Evolutionary conservation across 2,113 vertebrate genomes (phyloP).

Genomic region (Amphiprion percula): DNA sequence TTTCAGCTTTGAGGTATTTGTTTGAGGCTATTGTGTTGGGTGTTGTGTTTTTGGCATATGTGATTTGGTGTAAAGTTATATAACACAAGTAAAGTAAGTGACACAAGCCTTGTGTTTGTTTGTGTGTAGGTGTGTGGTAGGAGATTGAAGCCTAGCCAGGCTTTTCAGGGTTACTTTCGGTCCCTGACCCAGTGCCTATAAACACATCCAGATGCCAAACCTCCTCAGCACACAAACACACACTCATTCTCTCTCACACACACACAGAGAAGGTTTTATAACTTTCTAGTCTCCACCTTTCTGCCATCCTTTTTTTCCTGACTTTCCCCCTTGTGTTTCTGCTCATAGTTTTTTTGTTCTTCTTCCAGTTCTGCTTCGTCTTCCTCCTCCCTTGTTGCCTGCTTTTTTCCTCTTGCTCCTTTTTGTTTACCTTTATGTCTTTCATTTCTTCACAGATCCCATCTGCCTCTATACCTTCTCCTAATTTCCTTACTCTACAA

Average conservation of each 20-base stretch:
- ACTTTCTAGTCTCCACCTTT: conserved; percentile 41
- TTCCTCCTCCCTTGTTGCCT: not conserved
- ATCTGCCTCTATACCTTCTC: not conserved
- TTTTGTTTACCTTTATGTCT: not conserved
- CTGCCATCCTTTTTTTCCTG: not conserved
- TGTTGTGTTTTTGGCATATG: conserved; percentile 31
- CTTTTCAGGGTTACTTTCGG: conserved; percentile 78
- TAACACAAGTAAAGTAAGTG: conserved; percentile 35
- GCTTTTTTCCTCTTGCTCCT: not conserved
- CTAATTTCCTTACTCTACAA: not conserved
- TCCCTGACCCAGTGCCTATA: conserved; percentile 80
- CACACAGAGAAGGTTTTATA: conserved; percentile 32
- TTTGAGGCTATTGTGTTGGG: conserved; percentile 25
- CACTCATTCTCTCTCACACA: conserved; percentile 6
- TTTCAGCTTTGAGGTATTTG: conserved; percentile 1
- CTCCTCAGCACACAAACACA: conserved; percentile 46
- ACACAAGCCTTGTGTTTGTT: conserved; percentile 26
- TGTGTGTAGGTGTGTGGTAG: conserved; percentile 39
- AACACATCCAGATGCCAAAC: conserved; percentile 80
- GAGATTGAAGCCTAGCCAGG: conserved; percentile 44
- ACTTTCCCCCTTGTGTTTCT: not conserved
- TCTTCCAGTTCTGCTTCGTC: not conserved
- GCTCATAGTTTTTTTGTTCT: not conserved
- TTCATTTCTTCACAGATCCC: not conserved
- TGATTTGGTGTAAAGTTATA: conserved; percentile 34